Conservation (phyloP, 2,113 vertebrate genomes). For the Macaca fascicularis region DNA sequence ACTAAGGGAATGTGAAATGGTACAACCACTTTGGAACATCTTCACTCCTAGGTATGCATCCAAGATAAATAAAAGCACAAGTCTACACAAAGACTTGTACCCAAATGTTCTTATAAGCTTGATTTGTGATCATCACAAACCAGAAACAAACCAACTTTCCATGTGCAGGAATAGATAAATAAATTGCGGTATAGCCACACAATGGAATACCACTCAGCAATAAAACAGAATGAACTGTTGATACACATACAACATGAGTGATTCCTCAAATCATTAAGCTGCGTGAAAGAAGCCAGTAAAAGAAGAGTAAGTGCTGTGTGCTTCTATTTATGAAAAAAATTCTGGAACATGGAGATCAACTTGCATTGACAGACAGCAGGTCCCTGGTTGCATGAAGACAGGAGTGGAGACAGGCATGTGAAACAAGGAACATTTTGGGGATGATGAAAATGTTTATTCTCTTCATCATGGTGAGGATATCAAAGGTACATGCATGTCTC, state of each 20-base stretch:
- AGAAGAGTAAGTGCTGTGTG: neutral
- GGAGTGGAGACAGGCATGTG: neutral
- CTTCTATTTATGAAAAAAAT: neutral
- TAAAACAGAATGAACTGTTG: neutral
- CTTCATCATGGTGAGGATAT: neutral
- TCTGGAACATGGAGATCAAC: neutral
- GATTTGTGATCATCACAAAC: neutral
- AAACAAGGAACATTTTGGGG: rapidly evolving
- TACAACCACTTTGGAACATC: neutral
- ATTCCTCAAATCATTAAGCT: neutral
- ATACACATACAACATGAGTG: neutral
- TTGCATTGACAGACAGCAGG: neutral
- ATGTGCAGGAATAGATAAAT: neutral
- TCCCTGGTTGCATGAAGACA: neutral
- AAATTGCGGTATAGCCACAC: neutral
- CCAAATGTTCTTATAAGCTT: neutral
- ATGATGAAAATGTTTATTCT: neutral
- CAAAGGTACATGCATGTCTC: rapidly evolving
- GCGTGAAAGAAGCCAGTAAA: neutral
- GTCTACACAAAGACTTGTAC: neutral
- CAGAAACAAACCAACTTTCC: neutral
- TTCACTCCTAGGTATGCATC: neutral
- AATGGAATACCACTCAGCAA: neutral
- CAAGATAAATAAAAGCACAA: neutral
- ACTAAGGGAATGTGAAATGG: neutral